These are phyloP conservation scores for Zaprionus camerounensis DNA, from an alignment of 1,140 invertebrate species.

Conservation along the genomic window DNA sequence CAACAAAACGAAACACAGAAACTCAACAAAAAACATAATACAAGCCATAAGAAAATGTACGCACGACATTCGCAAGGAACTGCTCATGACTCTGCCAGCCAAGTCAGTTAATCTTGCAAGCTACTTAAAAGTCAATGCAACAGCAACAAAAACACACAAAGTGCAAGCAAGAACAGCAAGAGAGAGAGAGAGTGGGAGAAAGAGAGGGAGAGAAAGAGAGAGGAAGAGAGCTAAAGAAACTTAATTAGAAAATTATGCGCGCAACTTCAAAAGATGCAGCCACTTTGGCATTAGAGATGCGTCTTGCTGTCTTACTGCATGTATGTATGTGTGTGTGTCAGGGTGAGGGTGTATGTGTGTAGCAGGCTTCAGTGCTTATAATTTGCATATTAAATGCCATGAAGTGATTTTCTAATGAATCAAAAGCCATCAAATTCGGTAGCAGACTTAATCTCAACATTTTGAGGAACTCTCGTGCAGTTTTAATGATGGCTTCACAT, in stretches of 20 bases:
- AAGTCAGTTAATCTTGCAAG: conserved; percentile 73
- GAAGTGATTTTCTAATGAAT: conserved; percentile 80
- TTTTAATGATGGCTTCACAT: conserved; percentile 75
- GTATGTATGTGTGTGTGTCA: not conserved
- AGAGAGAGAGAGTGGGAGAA: conserved; percentile 8
- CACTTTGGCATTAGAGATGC: conserved; percentile 66
- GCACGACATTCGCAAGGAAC: conserved; percentile 20
- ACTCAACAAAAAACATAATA: conserved; percentile 49
- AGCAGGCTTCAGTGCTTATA: conserved; percentile 52
- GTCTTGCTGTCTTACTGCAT: not conserved
- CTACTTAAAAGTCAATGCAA: conserved; percentile 79
- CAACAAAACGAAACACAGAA: conserved; percentile 37
- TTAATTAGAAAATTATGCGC: conserved; percentile 81
- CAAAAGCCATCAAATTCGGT: conserved; percentile 76
- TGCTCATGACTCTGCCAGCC: conserved; percentile 31
- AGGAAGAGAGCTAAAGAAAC: conserved; percentile 51
- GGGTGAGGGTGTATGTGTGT: not conserved
- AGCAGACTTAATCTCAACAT: conserved; percentile 33
- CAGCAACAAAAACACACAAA: conserved; percentile 66
- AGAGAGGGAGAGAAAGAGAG: not conserved
- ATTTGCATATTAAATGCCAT: conserved; percentile 78
- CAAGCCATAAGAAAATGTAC: conserved; percentile 17
- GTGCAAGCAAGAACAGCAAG: conserved; percentile 21
- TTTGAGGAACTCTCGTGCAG: conserved; percentile 55
- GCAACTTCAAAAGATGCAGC: conserved; percentile 71